phyloP scores from a whole-genome alignment of 2,888 invertebrate species.

The Melieria omissa region DNA sequence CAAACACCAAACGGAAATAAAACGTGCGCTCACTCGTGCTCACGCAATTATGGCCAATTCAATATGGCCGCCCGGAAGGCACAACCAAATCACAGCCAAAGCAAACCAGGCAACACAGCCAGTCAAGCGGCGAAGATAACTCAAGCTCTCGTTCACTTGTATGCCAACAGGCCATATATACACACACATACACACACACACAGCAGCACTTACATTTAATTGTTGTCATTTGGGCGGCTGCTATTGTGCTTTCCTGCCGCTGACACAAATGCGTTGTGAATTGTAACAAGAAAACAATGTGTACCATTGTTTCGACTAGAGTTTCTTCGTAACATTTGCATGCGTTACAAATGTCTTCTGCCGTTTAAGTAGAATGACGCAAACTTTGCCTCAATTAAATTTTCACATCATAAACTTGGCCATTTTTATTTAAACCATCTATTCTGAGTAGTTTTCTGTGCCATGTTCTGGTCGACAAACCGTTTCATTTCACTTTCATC shows the following conservation, averaged over 20 bases:
- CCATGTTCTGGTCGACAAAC: too few species aligned
- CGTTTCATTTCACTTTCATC: too few species aligned
- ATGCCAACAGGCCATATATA: conserved; percentile 7
- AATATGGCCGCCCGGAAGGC: conserved; percentile 14
- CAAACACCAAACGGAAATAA: conserved; percentile 15
- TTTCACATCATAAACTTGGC: too few species aligned
- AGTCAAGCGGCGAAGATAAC: conserved; percentile 6
- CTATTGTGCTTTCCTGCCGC: conserved; percentile 38
- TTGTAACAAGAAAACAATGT: conserved; percentile 25
- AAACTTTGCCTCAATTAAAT: too few species aligned
- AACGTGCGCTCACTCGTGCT: conserved; percentile 18
- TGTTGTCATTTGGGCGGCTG: conserved; percentile 54
- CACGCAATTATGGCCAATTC: conserved; percentile 6
- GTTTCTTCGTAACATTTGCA: too few species aligned
- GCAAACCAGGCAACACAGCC: neutral
- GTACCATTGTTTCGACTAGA: neutral
- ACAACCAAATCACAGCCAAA: neutral
- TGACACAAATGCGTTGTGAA: conserved; percentile 56
- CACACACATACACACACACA: neutral
- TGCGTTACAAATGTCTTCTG: too few species aligned
- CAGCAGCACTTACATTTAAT: conserved; percentile 44
- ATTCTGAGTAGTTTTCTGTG: too few species aligned
- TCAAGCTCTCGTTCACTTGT: conserved; percentile 14
- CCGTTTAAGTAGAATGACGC: too few species aligned
- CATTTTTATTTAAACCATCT: too few species aligned